Base-by-base conservation (phyloP, 1,140 invertebrate genomes). In the Periplaneta americana region DNA sequence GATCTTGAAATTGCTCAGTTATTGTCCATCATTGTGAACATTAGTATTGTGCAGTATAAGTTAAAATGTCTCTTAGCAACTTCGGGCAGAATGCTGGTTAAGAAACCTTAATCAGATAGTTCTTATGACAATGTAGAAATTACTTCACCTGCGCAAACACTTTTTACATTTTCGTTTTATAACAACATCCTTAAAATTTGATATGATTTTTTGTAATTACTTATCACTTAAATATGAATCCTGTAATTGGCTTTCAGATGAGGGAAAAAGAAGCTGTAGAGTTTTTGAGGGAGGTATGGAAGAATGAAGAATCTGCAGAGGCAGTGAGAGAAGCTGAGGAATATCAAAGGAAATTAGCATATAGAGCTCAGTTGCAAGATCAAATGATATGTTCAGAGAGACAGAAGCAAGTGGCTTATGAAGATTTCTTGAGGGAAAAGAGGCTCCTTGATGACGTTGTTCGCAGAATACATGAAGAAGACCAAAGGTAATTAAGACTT, bases 361-460 rank as follows among this genome's bases (percentile, higher is more conserved):
- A 88, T 80, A 85, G 85, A 74, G 84, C 84, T 35, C 86, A 87
- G 75, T 81, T 89, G 31, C 87, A 87, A 78, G 86, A 88, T 81
- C 88, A 89, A 85, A 87, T 88, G 39, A 87, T 87, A 57, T 83
- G 85, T 57, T 82, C 85, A 75, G 86, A 87, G 74, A 85, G 87
- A 83, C 83, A 82, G n/a, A 85, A 84, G 75, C 84, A 87, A 57
- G 84, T 84, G 57, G 74, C 85, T 74, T 88, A 88, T 83, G 86
- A 88, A 83, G 87, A 88, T 82, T 88, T 87, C 81, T 79, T 89
- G 13, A 84, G 83, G 74, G 88, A 89, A 78, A 89, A 88, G 84
- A 87, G 87, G 83, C 80, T 87, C 80, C 84, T 88, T 57, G 88
- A 89, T 84, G 86, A 87, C 81, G 85, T 88, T 83, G 85, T 88